Conservation (phyloP, 2,888 invertebrate genomes). For the Syrista parreyssii region DNA sequence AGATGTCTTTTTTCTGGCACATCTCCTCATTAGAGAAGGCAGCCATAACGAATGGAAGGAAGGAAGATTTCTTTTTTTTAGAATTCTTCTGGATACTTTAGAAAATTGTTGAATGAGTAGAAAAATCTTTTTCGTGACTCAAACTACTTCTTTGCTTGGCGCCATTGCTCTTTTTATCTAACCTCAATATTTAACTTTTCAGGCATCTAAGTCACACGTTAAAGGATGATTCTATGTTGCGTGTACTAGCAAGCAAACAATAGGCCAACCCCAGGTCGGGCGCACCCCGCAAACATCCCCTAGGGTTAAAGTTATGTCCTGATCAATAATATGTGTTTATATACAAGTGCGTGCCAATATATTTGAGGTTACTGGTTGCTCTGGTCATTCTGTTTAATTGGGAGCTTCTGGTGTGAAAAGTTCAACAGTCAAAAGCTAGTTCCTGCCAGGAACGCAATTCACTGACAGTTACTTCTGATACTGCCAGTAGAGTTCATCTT, state of each 20-base stretch:
- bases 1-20: not conserved
- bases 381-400: constrained; percentile 44
- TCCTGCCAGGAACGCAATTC: constrained; percentile 1
- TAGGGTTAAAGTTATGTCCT: constrained; percentile 46
- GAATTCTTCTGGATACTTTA: not conserved
- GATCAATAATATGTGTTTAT: constrained; percentile 38
- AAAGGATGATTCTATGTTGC: constrained; percentile 55
- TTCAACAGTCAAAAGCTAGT: constrained; percentile 36
- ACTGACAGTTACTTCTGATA: not conserved
- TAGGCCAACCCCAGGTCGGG: constrained; percentile 47
- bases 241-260: constrained; percentile 59
- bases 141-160: not conserved
- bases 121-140: not conserved
- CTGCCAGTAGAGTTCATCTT: not conserved
- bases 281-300: constrained; percentile 52
- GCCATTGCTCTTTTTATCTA: not conserved
- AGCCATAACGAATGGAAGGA: no score
- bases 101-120: not conserved
- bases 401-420: constrained; percentile 45
- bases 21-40: no score
- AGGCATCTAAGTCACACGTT: constrained; percentile 48
- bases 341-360: constrained; percentile 37
- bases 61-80: no score
- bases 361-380: constrained; percentile 38
- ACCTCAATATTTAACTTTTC: constrained; percentile 4